These are phyloP conservation scores for Atlantisia rogersi DNA, from an alignment of 2,113 vertebrate genomes.

Conservation along the genomic window DNA sequence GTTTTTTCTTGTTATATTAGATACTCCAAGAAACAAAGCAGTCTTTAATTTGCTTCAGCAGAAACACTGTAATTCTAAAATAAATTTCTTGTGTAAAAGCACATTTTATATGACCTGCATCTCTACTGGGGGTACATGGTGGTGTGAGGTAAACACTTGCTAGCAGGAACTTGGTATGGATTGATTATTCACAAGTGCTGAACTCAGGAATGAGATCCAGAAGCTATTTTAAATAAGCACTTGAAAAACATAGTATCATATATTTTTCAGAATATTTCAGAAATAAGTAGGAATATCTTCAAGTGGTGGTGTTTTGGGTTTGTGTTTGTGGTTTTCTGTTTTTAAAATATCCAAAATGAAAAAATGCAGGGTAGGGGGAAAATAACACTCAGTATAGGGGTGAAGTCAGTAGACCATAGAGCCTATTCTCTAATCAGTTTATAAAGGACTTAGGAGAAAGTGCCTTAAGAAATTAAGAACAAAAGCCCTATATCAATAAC, in stretches of 20 bases:
- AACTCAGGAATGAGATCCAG: not conserved
- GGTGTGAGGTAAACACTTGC: not conserved
- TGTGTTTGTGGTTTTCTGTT: not conserved
- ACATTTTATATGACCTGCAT: not conserved
- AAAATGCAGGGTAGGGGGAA: accelerated
- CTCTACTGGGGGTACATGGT: not conserved
- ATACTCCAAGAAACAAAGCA: not conserved
- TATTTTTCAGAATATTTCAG: not conserved
- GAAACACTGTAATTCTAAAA: not conserved
- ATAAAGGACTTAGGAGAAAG: not conserved
- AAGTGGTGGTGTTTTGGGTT: not conserved
- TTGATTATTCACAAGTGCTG: not conserved
- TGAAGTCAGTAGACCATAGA: not conserved
- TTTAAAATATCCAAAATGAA: not conserved
- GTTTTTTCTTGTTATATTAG: not conserved
- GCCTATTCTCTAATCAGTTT: not conserved
- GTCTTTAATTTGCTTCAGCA: not conserved
- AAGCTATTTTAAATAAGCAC: not conserved
- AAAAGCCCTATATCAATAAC: not conserved
- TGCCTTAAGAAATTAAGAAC: not conserved
- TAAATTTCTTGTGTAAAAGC: not conserved
- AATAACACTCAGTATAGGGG: not conserved
- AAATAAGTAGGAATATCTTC: not conserved
- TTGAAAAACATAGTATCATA: not conserved
- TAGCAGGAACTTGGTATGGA: not conserved